Base-by-base conservation (phyloP, 2,113 vertebrate species). In the Corythornis cristatus region DNA sequence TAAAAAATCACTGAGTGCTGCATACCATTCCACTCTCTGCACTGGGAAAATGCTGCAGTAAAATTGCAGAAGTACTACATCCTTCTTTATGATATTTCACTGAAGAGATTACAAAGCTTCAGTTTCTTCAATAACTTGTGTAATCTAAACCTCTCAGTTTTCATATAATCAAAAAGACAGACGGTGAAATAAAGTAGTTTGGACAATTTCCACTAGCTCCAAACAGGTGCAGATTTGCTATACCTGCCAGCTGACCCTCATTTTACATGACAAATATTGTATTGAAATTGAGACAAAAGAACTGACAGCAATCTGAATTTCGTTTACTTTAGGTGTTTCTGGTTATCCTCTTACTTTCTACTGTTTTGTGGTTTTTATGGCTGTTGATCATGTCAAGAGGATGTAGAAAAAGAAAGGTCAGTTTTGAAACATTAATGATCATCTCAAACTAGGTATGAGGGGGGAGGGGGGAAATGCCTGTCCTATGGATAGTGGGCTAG, bases 231-330 rank as follows among this genome's bases (percentile, higher is more conserved):
- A 78, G 60, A 80, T 96, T 91, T 93, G 80, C 77, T 86, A 22
- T 65, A 93, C 57, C 67, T 96, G 71, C 71, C 94, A 94, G 77
- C 46, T 90, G 87, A 92, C 83, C 67, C 51, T 91, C 83, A 65
- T 91, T 95, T 93, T 68, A 26, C 29, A 54, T 62, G 88, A 93
- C 94, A 95, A 86, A 89, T 31, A 31, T 50, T 62, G 57, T 77
- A 84, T 53, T 94, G 50, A 82, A 90, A 65, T 82, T 58, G 77
- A 93, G 77, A 72, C 64, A 78, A 83, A 91, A 91, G 65, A 86
- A 75, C 29, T 79, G 54, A 20, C 46, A 86, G 45, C 42, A 85
- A 86, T 93, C 68, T 85, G 61, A 96, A 80, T 71, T 86, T 93
- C 53, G 66, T 77, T 83, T 81, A 53, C 22, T 65, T 90, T 87